phyloP scores from a whole-genome alignment of 2,888 invertebrate species.

The Tenthredo distinguenda region DNA sequence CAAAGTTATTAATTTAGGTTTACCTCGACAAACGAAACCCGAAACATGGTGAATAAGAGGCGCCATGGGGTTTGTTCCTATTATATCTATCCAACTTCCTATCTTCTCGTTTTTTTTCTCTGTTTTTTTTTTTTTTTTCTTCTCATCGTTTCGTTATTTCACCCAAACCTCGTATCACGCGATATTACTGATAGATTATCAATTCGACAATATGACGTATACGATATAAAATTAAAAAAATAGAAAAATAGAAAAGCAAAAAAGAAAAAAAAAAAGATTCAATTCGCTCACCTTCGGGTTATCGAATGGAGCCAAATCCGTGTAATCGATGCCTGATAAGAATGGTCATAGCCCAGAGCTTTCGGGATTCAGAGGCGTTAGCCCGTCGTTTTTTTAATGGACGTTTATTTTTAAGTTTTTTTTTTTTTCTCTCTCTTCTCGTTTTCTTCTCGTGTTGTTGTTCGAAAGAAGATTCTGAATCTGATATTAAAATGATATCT shows the following conservation, averaged over 20 bases:
- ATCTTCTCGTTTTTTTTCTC: too few species aligned
- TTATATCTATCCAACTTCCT: background rate
- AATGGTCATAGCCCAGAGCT: conserved; percentile 1
- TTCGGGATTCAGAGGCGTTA: background rate
- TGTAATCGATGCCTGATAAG: conserved; percentile 17
- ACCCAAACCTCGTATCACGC: background rate
- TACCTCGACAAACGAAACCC: background rate
- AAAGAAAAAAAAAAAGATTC: background rate
- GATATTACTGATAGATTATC: background rate
- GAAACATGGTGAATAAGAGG: background rate
- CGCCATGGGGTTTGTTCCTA: background rate
- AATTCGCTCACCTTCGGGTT: conserved; percentile 32
- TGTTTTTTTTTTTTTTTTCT: background rate
- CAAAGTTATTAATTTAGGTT: background rate
- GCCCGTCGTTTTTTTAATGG: background rate
- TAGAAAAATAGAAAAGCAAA: too few species aligned
- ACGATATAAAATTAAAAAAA: conserved; percentile 14
- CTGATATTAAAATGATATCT: conserved; percentile 6
- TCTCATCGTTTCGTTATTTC: background rate
- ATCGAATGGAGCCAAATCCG: conserved; percentile 18
- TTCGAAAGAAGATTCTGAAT: background rate
- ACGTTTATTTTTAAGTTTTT: background rate
- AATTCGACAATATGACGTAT: background rate
- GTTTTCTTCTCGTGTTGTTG: background rate
- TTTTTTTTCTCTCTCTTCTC: background rate